phyloP scores from a whole-genome alignment of 2,113 vertebrate genomes.

The Spizaetus ornatus region DNA sequence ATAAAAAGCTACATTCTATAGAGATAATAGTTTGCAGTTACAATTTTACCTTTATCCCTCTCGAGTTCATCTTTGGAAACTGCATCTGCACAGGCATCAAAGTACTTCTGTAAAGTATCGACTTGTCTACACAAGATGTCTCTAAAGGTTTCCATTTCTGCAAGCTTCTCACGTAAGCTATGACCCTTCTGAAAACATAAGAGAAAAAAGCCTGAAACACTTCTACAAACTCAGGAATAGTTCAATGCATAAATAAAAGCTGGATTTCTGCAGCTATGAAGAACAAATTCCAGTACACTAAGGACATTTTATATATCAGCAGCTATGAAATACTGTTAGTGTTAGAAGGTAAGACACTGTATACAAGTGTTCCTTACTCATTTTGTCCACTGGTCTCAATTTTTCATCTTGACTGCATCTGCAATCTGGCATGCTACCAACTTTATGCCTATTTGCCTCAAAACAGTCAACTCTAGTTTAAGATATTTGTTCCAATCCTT shows the following conservation, averaged over 20 bases:
- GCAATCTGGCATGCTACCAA: neutral
- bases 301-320: neutral
- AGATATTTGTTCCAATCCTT: neutral
- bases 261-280: neutral
- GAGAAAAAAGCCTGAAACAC: neutral
- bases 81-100: slow-evolving; percentile 86
- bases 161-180: slow-evolving; percentile 93
- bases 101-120: slow-evolving; percentile 83
- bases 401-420: neutral
- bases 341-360: neutral
- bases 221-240: neutral
- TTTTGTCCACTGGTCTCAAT: neutral
- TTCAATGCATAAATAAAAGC: neutral
- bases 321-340: neutral
- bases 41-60: slow-evolving; percentile 87
- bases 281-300: neutral
- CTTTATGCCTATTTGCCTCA: neutral
- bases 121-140: slow-evolving; percentile 89
- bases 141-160: slow-evolving; percentile 99
- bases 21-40: neutral
- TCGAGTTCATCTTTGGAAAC: slow-evolving; percentile 94
- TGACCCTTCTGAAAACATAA: slow-evolving; percentile 87
- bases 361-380: neutral
- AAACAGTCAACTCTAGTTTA: neutral
- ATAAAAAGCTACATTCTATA: neutral